These are phyloP conservation scores for Sparidentex hasta DNA, from an alignment of 2,797 vertebrate species.

Conservation along the genomic window DNA sequence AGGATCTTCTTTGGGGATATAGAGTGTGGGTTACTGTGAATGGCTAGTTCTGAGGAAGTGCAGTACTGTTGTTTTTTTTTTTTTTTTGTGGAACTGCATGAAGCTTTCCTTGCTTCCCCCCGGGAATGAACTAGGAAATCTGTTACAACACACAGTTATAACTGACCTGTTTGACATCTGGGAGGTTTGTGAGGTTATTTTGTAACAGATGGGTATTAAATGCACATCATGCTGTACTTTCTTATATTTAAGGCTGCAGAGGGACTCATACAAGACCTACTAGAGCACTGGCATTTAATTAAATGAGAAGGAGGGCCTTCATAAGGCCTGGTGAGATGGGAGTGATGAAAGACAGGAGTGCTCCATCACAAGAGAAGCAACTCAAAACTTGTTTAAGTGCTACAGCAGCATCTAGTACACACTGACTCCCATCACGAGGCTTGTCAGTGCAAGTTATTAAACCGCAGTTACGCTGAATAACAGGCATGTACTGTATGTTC, in stretches of 20 bases:
- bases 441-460: constrained; percentile 19
- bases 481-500: constrained; percentile 12
- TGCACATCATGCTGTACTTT: neutral
- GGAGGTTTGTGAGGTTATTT: neutral
- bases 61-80: neutral
- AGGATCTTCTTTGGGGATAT: neutral
- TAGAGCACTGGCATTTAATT: neutral
- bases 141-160: neutral
- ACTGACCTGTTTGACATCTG: neutral
- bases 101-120: neutral
- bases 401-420: neutral
- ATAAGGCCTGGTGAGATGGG: neutral
- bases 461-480: constrained; percentile 16
- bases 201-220: constrained; percentile 14
- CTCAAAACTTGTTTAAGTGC: neutral
- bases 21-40: neutral
- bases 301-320: neutral
- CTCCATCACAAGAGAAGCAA: neutral
- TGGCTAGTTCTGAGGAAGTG: neutral
- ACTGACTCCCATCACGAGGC: neutral
- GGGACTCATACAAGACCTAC: constrained; percentile 1
- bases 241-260: constrained; percentile 13
- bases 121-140: neutral
- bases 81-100: neutral
- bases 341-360: neutral